These are phyloP conservation scores for Lamellibrachia luymesi DNA, from an alignment of 1,140 invertebrate species.

Conservation along the genomic window DNA sequence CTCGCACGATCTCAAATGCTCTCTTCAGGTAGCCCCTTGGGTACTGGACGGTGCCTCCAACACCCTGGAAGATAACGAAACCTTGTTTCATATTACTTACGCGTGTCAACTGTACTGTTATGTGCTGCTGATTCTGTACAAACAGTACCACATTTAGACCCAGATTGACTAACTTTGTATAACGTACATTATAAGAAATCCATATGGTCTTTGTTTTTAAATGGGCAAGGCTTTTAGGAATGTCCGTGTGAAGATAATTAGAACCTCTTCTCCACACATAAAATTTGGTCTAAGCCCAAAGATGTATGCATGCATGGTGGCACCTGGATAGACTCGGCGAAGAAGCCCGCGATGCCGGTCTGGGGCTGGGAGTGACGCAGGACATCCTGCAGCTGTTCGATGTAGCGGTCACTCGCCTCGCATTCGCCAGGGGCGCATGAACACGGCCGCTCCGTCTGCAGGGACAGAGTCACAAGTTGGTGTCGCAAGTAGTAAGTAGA, in stretches of 20 bases:
- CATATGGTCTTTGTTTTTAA: too few relatives aligned
- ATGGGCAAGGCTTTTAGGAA: too few relatives aligned
- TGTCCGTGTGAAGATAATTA: too few relatives aligned
- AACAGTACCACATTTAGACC: neutral
- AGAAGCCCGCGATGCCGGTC: constrained; percentile 78
- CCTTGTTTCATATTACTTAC: neutral
- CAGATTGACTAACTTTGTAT: too few relatives aligned
- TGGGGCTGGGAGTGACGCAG: constrained; percentile 75
- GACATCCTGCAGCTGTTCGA: constrained; percentile 77
- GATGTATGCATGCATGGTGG: neutral
- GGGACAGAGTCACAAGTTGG: neutral
- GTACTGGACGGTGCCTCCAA: constrained; percentile 88
- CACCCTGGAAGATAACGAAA: constrained; percentile 64
- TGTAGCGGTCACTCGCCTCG: constrained; percentile 74
- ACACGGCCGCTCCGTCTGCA: constrained; percentile 64
- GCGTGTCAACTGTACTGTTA: neutral
- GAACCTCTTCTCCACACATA: neutral
- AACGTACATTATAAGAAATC: too few relatives aligned
- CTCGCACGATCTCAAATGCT: constrained; percentile 75
- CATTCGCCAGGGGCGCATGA: constrained; percentile 68
- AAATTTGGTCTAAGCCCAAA: neutral
- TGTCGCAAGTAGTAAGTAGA: neutral
- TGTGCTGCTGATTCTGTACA: neutral
- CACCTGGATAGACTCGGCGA: constrained; percentile 92
- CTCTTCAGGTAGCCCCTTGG: constrained; percentile 83